Base-by-base conservation (phyloP, 2,113 vertebrate genomes). In the Mormoops blainvillei region DNA sequence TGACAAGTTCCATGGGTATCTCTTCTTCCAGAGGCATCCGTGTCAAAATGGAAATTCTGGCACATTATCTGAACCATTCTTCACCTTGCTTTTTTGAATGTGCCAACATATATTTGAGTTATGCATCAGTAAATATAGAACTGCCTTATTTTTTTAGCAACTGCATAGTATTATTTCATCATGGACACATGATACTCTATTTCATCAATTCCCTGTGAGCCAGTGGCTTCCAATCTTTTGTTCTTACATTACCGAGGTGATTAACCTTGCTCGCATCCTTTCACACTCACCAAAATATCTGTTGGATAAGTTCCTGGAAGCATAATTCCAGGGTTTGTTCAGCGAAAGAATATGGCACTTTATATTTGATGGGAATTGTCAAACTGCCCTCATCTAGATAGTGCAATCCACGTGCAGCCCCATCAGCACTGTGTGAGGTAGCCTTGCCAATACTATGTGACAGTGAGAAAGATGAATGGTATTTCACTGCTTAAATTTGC, bases 371-470 rank as follows among this genome's bases (percentile, higher is more conserved):
- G 9, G 41, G 19, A 6, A 20, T 7, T 4, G n/a, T 73, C 76
- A 15, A 65, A 22, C 11, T 9, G 43, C 58, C 50, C 48, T 33
- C 20, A 48, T 28, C 26, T 45, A 45, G 56, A n/a, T 41, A 65
- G 58, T 28, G 41, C 9, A 24, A 4, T 92, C 58, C n/a, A 0
- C 2, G 38, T 18, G 61, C 0, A 28, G 4, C 22, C 36, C n/a
- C 56, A 13, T 1, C 9, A 15, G 77, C n/a, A 15, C 0, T 0
- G 2, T 4, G 10, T 0, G 4, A 63, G 14, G 56, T 50, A 0
- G 9, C 24, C 65, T 13, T 9, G 63, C 16, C 20, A 9, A 2
- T 4, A 28, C 82, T 1, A 1, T 7, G 38, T 9, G 2, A 2
- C 36, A 48, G 50, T 7, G 15, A 16, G 13, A 31, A 78, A 33